These are phyloP conservation scores for Antheraea pernyi DNA, from an alignment of 1,140 invertebrate species.

Conservation along the genomic window DNA sequence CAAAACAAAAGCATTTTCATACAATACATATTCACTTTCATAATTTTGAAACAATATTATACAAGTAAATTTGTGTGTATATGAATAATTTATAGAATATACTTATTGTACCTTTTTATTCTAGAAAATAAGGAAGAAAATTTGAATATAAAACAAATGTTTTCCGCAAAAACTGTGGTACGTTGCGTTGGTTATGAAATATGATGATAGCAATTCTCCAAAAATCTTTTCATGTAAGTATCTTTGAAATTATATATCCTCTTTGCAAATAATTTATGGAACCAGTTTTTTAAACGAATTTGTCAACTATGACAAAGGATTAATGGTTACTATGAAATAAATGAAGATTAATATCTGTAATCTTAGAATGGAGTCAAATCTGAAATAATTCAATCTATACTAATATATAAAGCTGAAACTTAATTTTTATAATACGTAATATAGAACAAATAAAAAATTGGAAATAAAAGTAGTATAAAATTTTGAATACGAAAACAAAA, in stretches of 20 bases:
- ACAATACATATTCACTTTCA: no score
- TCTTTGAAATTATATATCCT: not conserved
- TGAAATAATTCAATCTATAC: no score
- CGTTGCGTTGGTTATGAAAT: not conserved
- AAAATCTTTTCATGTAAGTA: not conserved
- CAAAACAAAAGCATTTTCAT: no score
- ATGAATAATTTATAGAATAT: no score
- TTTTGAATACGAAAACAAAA: no score
- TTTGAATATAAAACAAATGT: not conserved
- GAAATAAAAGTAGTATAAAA: no score
- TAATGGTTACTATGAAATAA: not conserved
- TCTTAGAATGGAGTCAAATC: no score
- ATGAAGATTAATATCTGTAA: not conserved
- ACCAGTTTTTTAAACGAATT: not conserved
- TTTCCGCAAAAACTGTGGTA: not conserved
- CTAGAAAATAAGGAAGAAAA: not conserved
- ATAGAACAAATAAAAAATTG: no score
- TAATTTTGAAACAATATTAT: no score
- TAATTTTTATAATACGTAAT: no score
- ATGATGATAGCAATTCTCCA: not conserved
- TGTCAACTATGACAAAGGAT: not conserved
- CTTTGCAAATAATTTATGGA: not conserved
- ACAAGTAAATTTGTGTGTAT: no score
- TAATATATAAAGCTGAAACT: no score
- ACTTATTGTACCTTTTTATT: not conserved